Evolutionary conservation across 2,888 invertebrate species (phyloP), one percentile per base, ranked within the genome.

Genomic region (Erebia ligea): DNA sequence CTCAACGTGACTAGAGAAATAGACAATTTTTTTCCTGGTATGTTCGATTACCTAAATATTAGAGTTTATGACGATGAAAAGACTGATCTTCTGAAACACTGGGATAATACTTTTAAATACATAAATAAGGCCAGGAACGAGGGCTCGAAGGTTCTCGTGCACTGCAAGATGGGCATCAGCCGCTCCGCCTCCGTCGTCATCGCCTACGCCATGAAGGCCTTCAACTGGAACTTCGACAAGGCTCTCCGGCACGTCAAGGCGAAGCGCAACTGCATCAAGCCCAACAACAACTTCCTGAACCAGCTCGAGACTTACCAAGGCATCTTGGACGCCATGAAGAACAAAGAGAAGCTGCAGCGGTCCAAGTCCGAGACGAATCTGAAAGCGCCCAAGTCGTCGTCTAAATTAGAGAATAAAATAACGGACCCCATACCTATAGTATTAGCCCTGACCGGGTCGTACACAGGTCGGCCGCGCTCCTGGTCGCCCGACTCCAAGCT

Each of bases 81-180:
- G 92, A 98, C 99, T 75, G 98, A 99, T 91, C 95, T 99, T 81
- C 94, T 99, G 74, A 98, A 98, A 87, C 97, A 99, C 89, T 99
- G 99, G 99, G 99, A 99, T 88, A 96, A 98, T 86, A 99, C 99
- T 65, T 99, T 96, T 93, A 98, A 97, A 87, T 99, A 99, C 93
- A 99, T 99, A 84, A 96, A 96, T 77, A 97, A 97, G 89, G 99
- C 99, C 68, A 96, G 96, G 87, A 96, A 97, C 80, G 96, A 97
- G 82, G 98, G 98, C 69, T 98, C 98, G 70, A 98, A 98, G 91
- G 98, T 99, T 70, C 94, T 99, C 81, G 99, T 99, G 66, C 99
- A 99, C 89, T 99, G 99, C 90, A 99, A 99, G 94, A 99, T 99
- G 98, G 99, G 99, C 34, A 98, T 99, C 74, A 99, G 99, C 87